Percentiles rank a stretch among this genome's conserved stretches.
Evolutionary conservation across 2,888 invertebrate species (phyloP).

Genomic region (Lasioglossum leucozonium): DNA sequence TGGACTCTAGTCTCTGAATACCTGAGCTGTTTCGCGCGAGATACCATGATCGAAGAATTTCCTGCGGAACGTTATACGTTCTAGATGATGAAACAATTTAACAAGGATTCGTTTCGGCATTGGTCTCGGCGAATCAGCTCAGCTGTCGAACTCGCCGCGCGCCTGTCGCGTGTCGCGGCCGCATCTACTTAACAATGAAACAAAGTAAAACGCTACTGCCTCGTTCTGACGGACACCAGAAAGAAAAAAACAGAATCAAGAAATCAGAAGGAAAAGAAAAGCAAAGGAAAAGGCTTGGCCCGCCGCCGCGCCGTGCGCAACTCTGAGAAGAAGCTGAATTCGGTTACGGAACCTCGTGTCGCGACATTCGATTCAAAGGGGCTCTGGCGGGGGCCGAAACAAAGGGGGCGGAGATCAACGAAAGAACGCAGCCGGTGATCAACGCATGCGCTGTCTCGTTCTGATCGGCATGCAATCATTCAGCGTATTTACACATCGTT

Average conservation of each 20-base stretch:
- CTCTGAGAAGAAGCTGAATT: neutral
- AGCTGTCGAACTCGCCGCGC: neutral
- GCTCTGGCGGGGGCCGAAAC: neutral
- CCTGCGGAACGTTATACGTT: neutral
- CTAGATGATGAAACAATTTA: neutral
- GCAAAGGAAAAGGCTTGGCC: neutral
- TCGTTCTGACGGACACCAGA: slow-evolving; percentile 13
- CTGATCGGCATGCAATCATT: slow-evolving; percentile 10
- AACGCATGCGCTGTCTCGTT: neutral
- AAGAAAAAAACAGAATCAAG: neutral
- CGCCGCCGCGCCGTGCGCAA: neutral
- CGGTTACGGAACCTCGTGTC: neutral
- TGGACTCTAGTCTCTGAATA: neutral
- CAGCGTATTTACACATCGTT: slow-evolving; percentile 67
- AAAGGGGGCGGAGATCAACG: neutral
- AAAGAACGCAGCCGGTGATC: neutral
- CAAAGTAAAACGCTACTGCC: slow-evolving; percentile 19
- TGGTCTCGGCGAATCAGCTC: neutral
- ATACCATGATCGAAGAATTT: neutral
- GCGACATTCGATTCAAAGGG: neutral
- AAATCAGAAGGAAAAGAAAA: slow-evolving; percentile 14
- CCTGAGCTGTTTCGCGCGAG: neutral
- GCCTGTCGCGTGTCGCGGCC: too few species aligned
- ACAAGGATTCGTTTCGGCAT: neutral
- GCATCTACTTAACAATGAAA: slow-evolving; percentile 7